Evolutionary conservation across 2,888 invertebrate genomes (phyloP), one percentile per base, ranked within the genome.

Genomic region (Agrochola litura): DNA sequence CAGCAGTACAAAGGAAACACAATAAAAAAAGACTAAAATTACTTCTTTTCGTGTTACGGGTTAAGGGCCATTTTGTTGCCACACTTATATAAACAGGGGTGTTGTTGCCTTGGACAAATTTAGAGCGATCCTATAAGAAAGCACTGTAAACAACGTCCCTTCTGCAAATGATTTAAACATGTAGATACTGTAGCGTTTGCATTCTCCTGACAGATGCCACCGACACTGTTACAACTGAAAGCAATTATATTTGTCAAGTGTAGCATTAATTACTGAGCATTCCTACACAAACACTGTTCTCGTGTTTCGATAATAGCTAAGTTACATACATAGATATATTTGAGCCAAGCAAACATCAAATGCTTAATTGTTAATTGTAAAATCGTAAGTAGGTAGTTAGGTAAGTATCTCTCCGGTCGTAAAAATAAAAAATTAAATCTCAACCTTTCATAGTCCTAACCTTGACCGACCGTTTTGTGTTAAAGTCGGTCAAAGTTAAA

Each of bases 1-100:
- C 81, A 77, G 58, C 64, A 49, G 58, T 73, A 84, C 84, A 88
- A 87, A 86, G 69, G 79, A 78, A 88, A 82, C 74, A 78, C 78
- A 82, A 79, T 78, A 73, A 73, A 83, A 82, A 70, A 73, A 82
- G 43, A 83, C 77, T 78, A 81, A 84, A 84, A 88, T 77, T 65
- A 79, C 78, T 77, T 75, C 22, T 77, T 77, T 85, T 74, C 76
- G 68, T 77, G 79, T 85, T 71, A 73, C 69, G 41, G 52, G 63
- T 64, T 71, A 75, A 58, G 46, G 71, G 64, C 41, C 73, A 73
- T 79, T 89, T 81, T 83, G 68, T 82, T 79, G 61, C 63, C 61
- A 68, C 66, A 73, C 63, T 67, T 81, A 79, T 77, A 70, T 77
- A 77, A 86, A 78, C 71, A 73, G 56, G 66, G 73, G 61, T 73